Conservation (phyloP, 2,113 vertebrate species). For the Grammomys dolichurus region DNA sequence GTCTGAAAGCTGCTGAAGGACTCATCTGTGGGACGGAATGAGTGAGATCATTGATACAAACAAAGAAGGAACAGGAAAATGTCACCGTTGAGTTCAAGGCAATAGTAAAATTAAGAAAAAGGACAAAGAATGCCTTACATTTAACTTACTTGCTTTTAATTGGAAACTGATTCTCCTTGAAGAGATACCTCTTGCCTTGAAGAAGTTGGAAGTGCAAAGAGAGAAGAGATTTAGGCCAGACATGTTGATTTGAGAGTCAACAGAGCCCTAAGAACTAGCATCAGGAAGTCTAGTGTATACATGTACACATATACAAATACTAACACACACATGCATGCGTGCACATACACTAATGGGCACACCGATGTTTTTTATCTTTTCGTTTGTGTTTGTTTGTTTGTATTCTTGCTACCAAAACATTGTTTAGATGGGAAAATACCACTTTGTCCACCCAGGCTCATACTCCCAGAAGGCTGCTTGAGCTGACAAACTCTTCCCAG, state of each 20-base stretch:
- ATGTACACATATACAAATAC: too few relatives aligned
- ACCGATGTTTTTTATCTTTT: background rate
- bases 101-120: background rate
- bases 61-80: background rate
- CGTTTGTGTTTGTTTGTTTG: background rate
- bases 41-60: background rate
- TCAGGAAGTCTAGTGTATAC: background rate
- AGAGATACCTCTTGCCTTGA: background rate
- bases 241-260: background rate
- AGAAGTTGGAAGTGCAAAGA: background rate
- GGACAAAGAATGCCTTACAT: background rate
- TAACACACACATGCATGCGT: background rate
- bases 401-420: background rate
- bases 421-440: background rate
- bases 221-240: background rate
- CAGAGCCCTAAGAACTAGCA: background rate
- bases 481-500: background rate
- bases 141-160: constrained; percentile 1
- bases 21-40: background rate
- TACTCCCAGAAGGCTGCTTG: background rate
- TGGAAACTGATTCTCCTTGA: background rate
- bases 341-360: background rate
- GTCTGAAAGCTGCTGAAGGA: background rate
- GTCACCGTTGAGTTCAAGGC: background rate
- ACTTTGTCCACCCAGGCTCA: background rate